phyloP scores from a whole-genome alignment of 1,140 invertebrate genomes.

The Nomia melanderi region DNA sequence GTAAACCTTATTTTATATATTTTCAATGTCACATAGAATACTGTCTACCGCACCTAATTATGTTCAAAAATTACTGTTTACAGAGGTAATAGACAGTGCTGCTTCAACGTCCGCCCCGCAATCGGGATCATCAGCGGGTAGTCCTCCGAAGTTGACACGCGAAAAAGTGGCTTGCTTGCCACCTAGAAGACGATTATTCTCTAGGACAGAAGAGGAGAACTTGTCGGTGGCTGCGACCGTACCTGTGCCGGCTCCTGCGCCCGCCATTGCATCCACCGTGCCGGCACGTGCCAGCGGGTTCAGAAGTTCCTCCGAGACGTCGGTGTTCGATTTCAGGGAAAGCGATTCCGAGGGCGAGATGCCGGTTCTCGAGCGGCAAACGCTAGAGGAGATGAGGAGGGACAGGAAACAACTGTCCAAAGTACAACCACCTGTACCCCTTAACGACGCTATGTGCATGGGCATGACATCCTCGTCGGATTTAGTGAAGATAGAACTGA shows the following conservation, averaged over 20 bases:
- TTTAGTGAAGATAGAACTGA: constrained; percentile 76
- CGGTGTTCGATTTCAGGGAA: constrained; percentile 85
- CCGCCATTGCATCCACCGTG: constrained; percentile 63
- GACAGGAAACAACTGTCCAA: constrained; percentile 81
- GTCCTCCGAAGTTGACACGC: constrained; percentile 81
- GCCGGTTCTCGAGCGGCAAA: constrained; percentile 83
- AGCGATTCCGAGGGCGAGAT: constrained; percentile 83
- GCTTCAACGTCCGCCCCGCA: constrained; percentile 75
- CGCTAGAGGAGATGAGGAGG: constrained; percentile 82
- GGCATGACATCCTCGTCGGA: constrained; percentile 71
- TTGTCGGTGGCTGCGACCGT: constrained; percentile 64
- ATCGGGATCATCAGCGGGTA: constrained; percentile 74
- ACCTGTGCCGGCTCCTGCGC: constrained; percentile 55
- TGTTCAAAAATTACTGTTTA: background rate
- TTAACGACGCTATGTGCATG: constrained; percentile 77
- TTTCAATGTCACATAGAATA: too few relatives aligned
- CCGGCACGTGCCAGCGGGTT: constrained; percentile 79
- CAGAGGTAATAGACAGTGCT: constrained; percentile 68
- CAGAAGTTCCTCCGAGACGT: constrained; percentile 84
- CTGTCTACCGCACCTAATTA: too few relatives aligned
- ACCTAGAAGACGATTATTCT: constrained; percentile 80
- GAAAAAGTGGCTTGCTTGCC: constrained; percentile 75
- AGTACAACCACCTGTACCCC: constrained; percentile 77
- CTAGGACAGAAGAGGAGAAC: constrained; percentile 80
- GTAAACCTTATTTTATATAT: too few relatives aligned